phyloP scores from a whole-genome alignment of 2,113 vertebrate genomes.

The Spheniscus mendiculus region DNA sequence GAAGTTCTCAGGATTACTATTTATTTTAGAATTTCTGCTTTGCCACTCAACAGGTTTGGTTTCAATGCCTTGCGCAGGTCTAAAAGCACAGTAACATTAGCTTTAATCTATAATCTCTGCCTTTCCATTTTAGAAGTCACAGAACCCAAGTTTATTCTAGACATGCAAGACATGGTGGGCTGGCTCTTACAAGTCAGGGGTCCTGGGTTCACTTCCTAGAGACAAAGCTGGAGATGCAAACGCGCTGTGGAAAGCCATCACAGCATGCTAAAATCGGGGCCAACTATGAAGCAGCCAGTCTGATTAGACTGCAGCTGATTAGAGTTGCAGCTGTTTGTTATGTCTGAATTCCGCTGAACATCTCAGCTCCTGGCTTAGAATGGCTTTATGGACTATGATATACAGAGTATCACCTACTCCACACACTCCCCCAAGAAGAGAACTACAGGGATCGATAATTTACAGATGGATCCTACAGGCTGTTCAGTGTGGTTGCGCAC shows the following conservation, averaged over 20 bases:
- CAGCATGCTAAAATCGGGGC: not conserved
- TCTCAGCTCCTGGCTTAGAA: not conserved
- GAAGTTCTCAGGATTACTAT: not conserved
- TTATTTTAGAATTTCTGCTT: not conserved
- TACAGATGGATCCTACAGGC: not conserved
- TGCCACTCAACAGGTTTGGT: not conserved
- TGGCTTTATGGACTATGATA: not conserved
- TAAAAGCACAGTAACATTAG: not conserved
- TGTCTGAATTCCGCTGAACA: not conserved
- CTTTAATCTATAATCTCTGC: not conserved
- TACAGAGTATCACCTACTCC: not conserved
- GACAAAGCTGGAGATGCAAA: not conserved
- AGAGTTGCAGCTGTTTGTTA: not conserved
- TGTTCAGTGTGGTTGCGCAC: not conserved
- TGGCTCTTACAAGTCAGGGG: not conserved
- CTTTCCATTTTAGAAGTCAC: not conserved
- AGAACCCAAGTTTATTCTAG: not conserved
- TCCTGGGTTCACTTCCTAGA: not conserved
- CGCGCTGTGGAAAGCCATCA: not conserved
- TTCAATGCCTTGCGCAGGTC: not conserved
- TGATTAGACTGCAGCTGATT: not conserved
- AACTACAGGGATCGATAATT: not conserved
- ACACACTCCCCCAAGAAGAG: not conserved
- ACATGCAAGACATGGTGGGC: not conserved
- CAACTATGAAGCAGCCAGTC: rapidly evolving